Evolutionary conservation across 2,113 vertebrate species (phyloP).

Genomic region (Cebus imitator): DNA sequence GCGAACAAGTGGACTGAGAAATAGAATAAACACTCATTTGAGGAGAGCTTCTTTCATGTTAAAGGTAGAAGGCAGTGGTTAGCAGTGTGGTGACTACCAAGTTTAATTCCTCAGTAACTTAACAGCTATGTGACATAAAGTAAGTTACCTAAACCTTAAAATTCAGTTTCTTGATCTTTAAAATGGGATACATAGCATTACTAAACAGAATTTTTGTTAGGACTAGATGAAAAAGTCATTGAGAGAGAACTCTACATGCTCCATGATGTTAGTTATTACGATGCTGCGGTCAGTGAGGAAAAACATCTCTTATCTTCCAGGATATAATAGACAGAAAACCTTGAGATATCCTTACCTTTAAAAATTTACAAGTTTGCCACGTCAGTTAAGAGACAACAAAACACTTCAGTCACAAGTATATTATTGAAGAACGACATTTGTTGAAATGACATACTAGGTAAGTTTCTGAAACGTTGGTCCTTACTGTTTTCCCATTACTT

Average conservation of each 20-base stretch:
- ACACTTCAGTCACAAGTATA: not conserved
- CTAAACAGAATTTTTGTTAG: not conserved
- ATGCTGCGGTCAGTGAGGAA: not conserved
- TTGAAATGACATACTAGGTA: not conserved
- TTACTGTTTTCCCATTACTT: not conserved
- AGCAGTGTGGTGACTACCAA: not conserved
- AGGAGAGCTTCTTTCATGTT: not conserved
- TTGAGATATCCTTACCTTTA: not conserved
- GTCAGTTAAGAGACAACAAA: not conserved
- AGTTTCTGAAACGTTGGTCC: not conserved
- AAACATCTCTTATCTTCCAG: not conserved
- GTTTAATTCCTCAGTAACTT: not conserved
- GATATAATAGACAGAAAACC: not conserved
- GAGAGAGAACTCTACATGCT: not conserved
- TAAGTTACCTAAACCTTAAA: not conserved
- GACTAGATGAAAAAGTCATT: not conserved
- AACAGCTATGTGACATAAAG: not conserved
- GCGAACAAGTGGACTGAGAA: not conserved
- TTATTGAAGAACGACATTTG: not conserved
- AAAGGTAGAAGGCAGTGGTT: not conserved
- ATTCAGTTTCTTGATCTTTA: not conserved
- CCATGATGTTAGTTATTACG: not conserved
- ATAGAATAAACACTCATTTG: not conserved
- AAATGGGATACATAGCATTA: not conserved
- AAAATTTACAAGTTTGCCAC: constrained; percentile 33